These are phyloP conservation scores for Papilio helenus DNA, from an alignment of 1,140 invertebrate species.

Conservation along the genomic window DNA sequence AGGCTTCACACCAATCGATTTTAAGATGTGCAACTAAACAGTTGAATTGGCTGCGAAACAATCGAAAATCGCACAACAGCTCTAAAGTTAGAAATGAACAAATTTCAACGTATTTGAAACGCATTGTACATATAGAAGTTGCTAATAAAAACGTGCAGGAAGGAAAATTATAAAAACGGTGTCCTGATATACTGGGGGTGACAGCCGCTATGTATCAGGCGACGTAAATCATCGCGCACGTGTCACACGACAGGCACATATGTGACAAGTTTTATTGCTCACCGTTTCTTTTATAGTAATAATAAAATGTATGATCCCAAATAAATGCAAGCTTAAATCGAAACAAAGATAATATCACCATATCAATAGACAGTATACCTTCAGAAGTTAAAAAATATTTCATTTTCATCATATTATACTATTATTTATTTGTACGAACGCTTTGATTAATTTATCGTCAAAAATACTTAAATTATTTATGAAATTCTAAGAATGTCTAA, in stretches of 20 bases:
- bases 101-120: background rate
- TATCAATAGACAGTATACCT: no score
- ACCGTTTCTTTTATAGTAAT: slow-evolving; percentile 7
- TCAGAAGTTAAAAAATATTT: no score
- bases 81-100: no score
- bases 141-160: background rate
- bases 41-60: no score
- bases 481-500: no score
- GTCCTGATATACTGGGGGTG: background rate
- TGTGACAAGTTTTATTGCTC: slow-evolving; percentile 25
- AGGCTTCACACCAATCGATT: no score
- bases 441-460: no score
- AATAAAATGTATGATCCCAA: background rate
- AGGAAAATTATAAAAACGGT: slow-evolving; percentile 3
- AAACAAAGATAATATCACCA: background rate
- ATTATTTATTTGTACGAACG: no score
- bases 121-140: background rate
- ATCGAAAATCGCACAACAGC: no score
- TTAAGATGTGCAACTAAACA: no score
- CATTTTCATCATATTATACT: no score
- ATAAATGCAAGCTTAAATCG: background rate
- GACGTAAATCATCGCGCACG: slow-evolving; percentile 1
- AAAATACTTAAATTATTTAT: no score
- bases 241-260: background rate
- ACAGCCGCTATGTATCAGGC: background rate